Base-by-base conservation (phyloP, 2,888 invertebrate species). In the Cosmia pyralina region DNA sequence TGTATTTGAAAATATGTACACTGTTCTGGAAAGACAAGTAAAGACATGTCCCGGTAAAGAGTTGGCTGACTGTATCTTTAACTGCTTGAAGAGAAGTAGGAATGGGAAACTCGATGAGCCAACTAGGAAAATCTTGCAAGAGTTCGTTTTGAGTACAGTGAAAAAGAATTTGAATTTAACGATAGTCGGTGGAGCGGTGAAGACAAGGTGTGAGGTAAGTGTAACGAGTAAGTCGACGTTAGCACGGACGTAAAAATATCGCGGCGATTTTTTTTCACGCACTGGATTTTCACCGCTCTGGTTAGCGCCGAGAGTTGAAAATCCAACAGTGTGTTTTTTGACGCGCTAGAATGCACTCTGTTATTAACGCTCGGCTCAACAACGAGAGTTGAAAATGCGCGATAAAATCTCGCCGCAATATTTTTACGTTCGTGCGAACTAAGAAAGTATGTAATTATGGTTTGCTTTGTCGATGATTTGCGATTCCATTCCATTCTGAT, bases 1-100 rank as follows among this genome's bases (percentile, higher is more conserved):
- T 78, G 93, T 96, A 0, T 94, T 96, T 69, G 95, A 95, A 66
- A 95, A 96, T 71, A 96, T 96, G 96, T 93, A 93, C 71, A 93
- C 93, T 0, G 90, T 94, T 10, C 84, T 96, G 58, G 94, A 93
- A 68, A 92, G 88, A 72, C 88, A 94, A 83, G 82, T 87, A 4
- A 90, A 91, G 59, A 91, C 92, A 4, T 79, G 81, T 2, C 77
- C 90, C 0, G 96, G 95, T 0, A 94, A 93, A 86, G 89, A 90
- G 11, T 85, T 96, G 2, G 95, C 94, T 1, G 91, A 93, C 28
- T 81, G 88, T 28, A 88, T 96, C 8, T 67, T 95, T 10, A 80
- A 86, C 17, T 92, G 93, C 72, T 85, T 96, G 41, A 92, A 88
- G 62, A 89, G 81, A 59, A 96, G 95, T 66, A 92, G 87, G 60